Base-by-base conservation (phyloP, 2,797 vertebrate genomes). In the Leuciscus waleckii region DNA sequence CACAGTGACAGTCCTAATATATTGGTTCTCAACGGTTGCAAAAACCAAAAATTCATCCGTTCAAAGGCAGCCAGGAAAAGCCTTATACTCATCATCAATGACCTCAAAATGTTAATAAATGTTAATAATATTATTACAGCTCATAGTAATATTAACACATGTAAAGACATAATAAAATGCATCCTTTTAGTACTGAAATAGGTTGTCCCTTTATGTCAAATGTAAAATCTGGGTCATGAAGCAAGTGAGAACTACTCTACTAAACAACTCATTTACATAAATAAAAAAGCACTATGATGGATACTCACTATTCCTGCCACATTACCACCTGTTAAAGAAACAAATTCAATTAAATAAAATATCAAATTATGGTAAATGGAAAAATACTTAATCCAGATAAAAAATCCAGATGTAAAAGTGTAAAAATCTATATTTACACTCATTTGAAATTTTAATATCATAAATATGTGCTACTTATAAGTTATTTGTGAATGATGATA, bases 261-360 rank as follows among this genome's bases (percentile, higher is more conserved):
- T 75, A 54, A 54, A 54, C 73, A 75, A 54, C 49, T 56, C 10
- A 35, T 79, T 63, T 65, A 32, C n/a, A 65, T 7, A 67, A 23
- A 46, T 37, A 69, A 5, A 54, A 51, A 69, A 14, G 10, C 10
- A 37, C 3, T 17, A 58, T 78, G 23, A 49, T 39, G 5, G 29
- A 76, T 16, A 88, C 94, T 95, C 90, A 96, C 96, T 94, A 96
- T 73, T 89, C 81, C 93, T 83, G 91, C 93, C 73, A 96, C 90
- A 87, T 93, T 90, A 7, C 96, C 97, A 91, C 96, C 97, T 97
- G 91, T 58, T 88, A 68, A 73, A 85, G 82, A 87, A 37, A 88
- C 21, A 49, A 49, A 16, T 16, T 16, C 4, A 49, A 16, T 49
- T 49, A 16, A 49, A 16, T 49, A 16, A 16, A 49, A 49, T 16